Percentiles rank a stretch among this genome's conserved stretches.
Evolutionary conservation across 1,140 invertebrate species (phyloP).

Genomic region (Tetragnatha versicolor): DNA sequence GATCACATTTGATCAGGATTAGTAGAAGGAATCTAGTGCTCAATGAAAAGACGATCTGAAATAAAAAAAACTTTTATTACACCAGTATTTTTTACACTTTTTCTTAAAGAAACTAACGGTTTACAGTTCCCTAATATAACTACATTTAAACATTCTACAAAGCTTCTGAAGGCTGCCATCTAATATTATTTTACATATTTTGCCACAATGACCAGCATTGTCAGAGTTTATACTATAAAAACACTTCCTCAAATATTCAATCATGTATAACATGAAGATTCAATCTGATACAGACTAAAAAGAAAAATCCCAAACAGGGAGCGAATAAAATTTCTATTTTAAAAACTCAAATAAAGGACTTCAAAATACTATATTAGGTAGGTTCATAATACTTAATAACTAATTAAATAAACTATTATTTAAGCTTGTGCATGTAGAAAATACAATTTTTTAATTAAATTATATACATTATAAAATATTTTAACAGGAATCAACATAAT

Average conservation of each 20-base stretch:
- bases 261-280: conserved; percentile 55
- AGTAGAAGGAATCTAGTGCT: too few relatives aligned
- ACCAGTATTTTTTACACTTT: too few relatives aligned
- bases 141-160: too few relatives aligned
- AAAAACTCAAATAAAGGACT: not conserved
- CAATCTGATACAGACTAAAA: conserved; percentile 54
- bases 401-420: conserved; percentile 14
- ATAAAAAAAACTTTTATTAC: too few relatives aligned
- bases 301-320: conserved; percentile 28
- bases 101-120: too few relatives aligned
- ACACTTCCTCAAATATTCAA: not conserved
- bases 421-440: not conserved
- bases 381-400: not conserved
- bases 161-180: too few relatives aligned
- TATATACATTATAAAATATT: not conserved
- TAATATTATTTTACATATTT: too few relatives aligned
- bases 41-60: too few relatives aligned
- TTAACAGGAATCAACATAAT: not conserved
- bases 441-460: not conserved
- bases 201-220: conserved; percentile 49
- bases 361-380: not conserved
- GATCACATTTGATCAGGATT: too few relatives aligned
- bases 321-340: not conserved
- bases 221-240: conserved; percentile 1
- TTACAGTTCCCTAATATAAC: too few relatives aligned